Evolutionary conservation across 2,113 vertebrate genomes (phyloP), one percentile per base, ranked within the genome.

Genomic region (Austrofundulus limnaeus): DNA sequence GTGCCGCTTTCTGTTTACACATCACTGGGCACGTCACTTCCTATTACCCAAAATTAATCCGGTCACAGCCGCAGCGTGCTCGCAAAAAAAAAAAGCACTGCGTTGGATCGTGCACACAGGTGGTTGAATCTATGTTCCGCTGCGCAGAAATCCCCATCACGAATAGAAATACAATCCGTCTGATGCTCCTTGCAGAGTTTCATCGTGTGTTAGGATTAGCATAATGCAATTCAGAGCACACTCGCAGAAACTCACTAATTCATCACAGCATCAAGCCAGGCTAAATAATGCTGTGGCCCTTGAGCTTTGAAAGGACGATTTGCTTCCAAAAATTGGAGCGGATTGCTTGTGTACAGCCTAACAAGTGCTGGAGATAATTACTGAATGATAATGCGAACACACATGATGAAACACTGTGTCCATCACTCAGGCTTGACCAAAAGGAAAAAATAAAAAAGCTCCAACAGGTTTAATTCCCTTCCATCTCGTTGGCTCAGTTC

Each of bases 181-280:
- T 42, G 63, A 77, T 64, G 60, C 61, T 61, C 49, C 52, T 76
- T 58, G 61, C 79, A 83, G 78, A 85, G 77, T 70, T 34, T 10
- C 72, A 49, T 83, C 37, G 66, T 50, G 58, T 80, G 77, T 45
- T 77, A 61, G 59, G 59, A 87, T 85, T 80, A 84, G 57, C 85
- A 73, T 85, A 85, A 88, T 87, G 60, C 47, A 51, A 88, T 87
- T 85, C 86, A 57, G 61, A 62, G 64, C 81, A 86, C 83, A 85
- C 68, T 68, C 66, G 37, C 51, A 78, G 63, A 89, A 83, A 83
- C 80, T 80, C 68, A 71, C 77, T 80, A 82, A 88, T 89, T 87
- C 83, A 83, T 83, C 69, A 53, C 83, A 79, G 75, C 85, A 54
- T 75, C 61, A 11, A 63, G 61, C 80, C 78, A 69, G 61, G 80